A percentile compares a stretch with the other conserved stretches of the same genome.
phyloP scores from a whole-genome alignment of 2,888 invertebrate species.

The Aporophyla nigra region DNA sequence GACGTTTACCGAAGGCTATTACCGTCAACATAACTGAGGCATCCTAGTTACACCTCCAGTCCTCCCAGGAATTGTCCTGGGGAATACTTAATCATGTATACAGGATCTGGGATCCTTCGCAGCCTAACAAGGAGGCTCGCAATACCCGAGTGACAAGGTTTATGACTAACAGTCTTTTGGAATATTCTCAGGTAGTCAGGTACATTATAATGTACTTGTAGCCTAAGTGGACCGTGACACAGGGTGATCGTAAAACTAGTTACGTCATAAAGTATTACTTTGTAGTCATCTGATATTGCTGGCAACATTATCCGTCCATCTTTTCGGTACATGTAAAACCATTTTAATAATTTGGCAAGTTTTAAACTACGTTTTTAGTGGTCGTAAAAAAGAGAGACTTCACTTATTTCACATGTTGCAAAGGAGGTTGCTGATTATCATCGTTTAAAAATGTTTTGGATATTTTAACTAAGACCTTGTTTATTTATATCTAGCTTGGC shows the following conservation, averaged over 20 bases:
- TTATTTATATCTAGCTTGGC: background rate
- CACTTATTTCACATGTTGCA: background rate
- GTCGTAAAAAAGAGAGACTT: background rate
- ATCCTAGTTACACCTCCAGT: slow-evolving; percentile 55
- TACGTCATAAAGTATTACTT: slow-evolving; percentile 56
- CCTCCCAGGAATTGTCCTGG: slow-evolving; percentile 45
- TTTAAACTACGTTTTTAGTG: slow-evolving; percentile 7
- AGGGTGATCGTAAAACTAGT: slow-evolving; percentile 56
- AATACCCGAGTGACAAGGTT: slow-evolving; percentile 54
- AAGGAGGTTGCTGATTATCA: no score
- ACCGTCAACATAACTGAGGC: slow-evolving; percentile 34
- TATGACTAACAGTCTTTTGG: slow-evolving; percentile 51
- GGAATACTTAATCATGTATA: slow-evolving; percentile 64
- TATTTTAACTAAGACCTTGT: background rate
- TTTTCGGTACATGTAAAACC: slow-evolving; percentile 32
- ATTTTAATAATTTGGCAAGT: slow-evolving; percentile 51
- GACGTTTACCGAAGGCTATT: slow-evolving; percentile 52
- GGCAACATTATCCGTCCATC: slow-evolving; percentile 28
- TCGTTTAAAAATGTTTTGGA: background rate
- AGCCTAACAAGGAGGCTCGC: slow-evolving; percentile 49
- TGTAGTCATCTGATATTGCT: slow-evolving; percentile 37
- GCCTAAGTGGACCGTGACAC: slow-evolving; percentile 51
- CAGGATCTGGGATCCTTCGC: slow-evolving; percentile 47
- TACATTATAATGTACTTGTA: slow-evolving; percentile 52
- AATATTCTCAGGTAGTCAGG: slow-evolving; percentile 45